Evolutionary conservation across 2,888 invertebrate species (phyloP), one percentile per base, ranked within the genome.

Genomic region (Ptychoptera contaminata): DNA sequence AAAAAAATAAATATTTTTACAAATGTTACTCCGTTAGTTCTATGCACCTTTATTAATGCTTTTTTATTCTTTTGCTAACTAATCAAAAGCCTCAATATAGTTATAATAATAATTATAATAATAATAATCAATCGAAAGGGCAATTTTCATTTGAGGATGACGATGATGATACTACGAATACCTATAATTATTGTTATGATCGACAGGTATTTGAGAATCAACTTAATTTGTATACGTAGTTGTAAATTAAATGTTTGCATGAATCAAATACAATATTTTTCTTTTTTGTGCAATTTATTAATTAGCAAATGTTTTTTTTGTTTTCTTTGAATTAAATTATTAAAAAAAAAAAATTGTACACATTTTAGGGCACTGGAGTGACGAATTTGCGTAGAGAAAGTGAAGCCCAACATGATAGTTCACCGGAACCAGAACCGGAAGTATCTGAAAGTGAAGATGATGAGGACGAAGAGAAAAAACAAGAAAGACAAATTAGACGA

Each of bases 401-500:
- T 51, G 65, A 65, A 52, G 58, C 55, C 2, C 58, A 57, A 40
- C 58, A 60, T 67, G 59, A 77, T 72, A 63, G 76, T 69, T 61
- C 76, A 65, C 60, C 78, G 57, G 71, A 76, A 64, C 62, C 69
- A 61, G 69, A 79, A 59, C 45, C 59, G n/a, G 67, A 77, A 60
- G 65, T 78, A 63, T 67, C 70, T 61, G 63, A 77, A 65, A 61
- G 76, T 65, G 69, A 76, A 62, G 75, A 74, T 50, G 70, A 81
- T 60, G 74, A 84, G 65, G 72, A 77, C 57, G 69, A 76, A 64
- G 67, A 80, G 62, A 72, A 74, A 53, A 68, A 71, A 51, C 66
- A 70, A 56, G 71, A 80, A 62, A 64, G 84, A 61, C 74, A 86
- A 68, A 63, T 86, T 56, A 75, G 84, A 68, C 66, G 81, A 50